Percentiles rank a stretch among this genome's conserved stretches.
Evolutionary conservation across 2,113 vertebrate species (phyloP).

Genomic region (Eurystomus gularis): DNA sequence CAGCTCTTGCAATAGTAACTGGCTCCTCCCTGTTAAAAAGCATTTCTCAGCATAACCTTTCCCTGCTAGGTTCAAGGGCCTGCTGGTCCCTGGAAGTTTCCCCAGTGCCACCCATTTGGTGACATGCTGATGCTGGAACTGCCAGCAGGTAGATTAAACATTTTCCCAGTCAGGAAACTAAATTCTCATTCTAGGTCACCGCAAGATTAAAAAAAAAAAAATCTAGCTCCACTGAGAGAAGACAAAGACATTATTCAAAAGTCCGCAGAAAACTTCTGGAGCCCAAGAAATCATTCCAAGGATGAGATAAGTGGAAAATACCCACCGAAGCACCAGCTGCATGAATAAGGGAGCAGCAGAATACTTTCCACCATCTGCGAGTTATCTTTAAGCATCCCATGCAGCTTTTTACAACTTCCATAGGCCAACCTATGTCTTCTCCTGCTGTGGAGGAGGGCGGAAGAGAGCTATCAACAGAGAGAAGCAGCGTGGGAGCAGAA

Average conservation of each 20-base stretch:
- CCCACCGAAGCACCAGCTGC: background rate
- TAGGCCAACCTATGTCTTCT: background rate
- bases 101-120: background rate
- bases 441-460: background rate
- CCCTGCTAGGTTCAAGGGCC: background rate
- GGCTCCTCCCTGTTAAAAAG: background rate
- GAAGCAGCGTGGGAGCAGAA: background rate
- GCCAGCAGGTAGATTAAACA: background rate
- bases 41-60: background rate
- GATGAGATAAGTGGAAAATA: background rate
- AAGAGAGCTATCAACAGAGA: background rate
- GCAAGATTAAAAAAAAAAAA: background rate
- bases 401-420: background rate
- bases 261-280: background rate
- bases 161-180: background rate
- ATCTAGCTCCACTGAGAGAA: background rate
- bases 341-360: background rate
- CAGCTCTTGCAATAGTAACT: background rate
- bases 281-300: background rate
- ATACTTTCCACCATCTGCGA: background rate
- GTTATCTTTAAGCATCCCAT: background rate
- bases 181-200: background rate
- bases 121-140: background rate
- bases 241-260: background rate
- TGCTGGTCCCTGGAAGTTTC: background rate